Percentiles rank a stretch among this genome's conserved stretches.
Evolutionary conservation across 2,797 vertebrate species (phyloP).

Genomic region (Xenentodon cancila): DNA sequence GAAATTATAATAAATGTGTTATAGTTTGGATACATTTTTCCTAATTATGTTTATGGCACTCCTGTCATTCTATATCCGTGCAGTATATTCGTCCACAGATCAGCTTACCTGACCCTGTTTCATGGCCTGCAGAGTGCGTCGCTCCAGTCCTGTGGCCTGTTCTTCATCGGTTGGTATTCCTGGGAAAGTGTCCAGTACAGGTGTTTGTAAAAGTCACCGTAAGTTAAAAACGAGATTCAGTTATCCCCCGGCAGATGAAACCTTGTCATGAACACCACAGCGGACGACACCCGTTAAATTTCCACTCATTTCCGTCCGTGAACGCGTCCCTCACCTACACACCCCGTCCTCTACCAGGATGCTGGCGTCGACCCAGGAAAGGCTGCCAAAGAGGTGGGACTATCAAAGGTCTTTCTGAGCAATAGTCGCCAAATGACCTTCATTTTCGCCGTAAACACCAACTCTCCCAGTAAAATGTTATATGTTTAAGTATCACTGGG

Average conservation of each 20-base stretch:
- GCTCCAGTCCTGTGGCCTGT: slow-evolving; percentile 85
- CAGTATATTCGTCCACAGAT: not conserved
- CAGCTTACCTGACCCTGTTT: slow-evolving; percentile 79
- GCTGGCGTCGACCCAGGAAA: slow-evolving; percentile 54
- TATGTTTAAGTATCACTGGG: not conserved
- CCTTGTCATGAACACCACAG: too few relatives aligned
- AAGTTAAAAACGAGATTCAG: not conserved
- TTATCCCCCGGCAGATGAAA: too few relatives aligned
- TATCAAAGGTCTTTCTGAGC: slow-evolving; percentile 43
- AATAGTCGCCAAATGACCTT: slow-evolving; percentile 75
- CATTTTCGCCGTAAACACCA: slow-evolving; percentile 22
- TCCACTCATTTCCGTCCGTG: too few relatives aligned
- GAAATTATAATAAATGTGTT: too few relatives aligned
- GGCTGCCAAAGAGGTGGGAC: slow-evolving; percentile 68
- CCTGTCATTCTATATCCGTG: too few relatives aligned
- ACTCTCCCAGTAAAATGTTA: not conserved
- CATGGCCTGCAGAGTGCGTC: slow-evolving; percentile 71
- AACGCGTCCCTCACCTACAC: not conserved
- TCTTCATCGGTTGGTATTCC: slow-evolving; percentile 86
- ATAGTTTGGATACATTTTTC: too few relatives aligned
- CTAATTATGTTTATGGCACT: not conserved
- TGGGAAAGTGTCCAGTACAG: slow-evolving; percentile 33
- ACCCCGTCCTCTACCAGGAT: slow-evolving; percentile 26
- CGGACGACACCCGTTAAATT: too few relatives aligned
- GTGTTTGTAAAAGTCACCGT: not conserved